Percentiles rank a stretch among this genome's conserved stretches.
These are phyloP conservation scores for Uria aalge DNA, from an alignment of 2,113 vertebrate genomes.

Conservation along the genomic window DNA sequence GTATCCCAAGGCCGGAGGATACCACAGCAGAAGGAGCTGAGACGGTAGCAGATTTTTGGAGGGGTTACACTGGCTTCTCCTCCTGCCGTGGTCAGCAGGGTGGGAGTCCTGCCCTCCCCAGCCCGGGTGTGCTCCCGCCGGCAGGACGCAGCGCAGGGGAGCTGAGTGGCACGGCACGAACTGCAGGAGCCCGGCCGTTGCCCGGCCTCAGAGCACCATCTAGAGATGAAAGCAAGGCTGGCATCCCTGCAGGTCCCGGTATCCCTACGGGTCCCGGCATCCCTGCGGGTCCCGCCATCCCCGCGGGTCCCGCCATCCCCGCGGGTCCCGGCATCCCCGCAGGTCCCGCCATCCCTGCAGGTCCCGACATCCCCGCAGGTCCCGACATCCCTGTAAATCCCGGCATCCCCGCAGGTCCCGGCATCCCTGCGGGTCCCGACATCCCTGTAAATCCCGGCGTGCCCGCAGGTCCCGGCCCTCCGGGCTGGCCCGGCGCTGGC, in stretches of 20 bases:
- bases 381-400: too few species aligned
- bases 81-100: rapidly evolving
- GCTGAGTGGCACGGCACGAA: rapidly evolving
- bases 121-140: rapidly evolving
- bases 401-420: neutral
- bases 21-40: neutral
- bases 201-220: constrained; percentile 55
- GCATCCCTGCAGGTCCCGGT: neutral
- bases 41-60: neutral
- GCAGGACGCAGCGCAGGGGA: neutral
- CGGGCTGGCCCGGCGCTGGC: neutral
- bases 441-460: neutral
- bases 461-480: neutral
- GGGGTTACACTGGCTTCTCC: neutral
- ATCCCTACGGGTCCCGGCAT: too few species aligned
- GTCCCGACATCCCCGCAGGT: neutral
- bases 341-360: too few species aligned
- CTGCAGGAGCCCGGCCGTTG: neutral
- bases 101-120: neutral
- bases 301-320: neutral
- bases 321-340: too few species aligned
- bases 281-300: neutral
- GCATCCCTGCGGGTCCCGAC: too few species aligned
- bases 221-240: constrained; percentile 28
- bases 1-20: too few species aligned